phyloP scores from a whole-genome alignment of 2,113 vertebrate species.

The Brienomyrus brachyistius region DNA sequence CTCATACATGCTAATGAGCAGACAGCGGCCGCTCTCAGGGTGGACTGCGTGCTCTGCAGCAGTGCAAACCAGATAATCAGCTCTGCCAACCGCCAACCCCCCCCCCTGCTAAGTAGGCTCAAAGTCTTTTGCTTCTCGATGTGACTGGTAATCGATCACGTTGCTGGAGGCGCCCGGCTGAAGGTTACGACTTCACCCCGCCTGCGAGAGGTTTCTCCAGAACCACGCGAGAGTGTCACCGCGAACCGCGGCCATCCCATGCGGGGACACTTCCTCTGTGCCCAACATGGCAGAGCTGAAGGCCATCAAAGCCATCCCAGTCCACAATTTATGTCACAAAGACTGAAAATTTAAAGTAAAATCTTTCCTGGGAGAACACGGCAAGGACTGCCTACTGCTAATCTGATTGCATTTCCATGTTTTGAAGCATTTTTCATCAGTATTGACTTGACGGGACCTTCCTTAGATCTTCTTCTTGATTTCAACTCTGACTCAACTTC shows the following conservation, averaged over 20 bases:
- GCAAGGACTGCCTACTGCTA: not conserved
- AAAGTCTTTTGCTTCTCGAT: conserved; percentile 12
- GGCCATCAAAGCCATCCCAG: not conserved
- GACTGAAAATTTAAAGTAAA: not conserved
- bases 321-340: not conserved
- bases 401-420: not conserved
- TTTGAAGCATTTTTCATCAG: not conserved
- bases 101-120: conserved; percentile 26
- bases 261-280: not conserved
- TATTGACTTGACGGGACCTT: not conserved
- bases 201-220: not conserved
- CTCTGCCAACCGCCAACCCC: conserved; percentile 16
- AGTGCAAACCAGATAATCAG: conserved; percentile 20
- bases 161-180: conserved; percentile 13
- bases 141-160: conserved; percentile 13
- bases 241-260: not conserved
- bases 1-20: not conserved
- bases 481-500: not conserved
- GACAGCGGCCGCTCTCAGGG: not conserved
- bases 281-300: not conserved
- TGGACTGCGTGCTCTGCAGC: not conserved
- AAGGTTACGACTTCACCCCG: not conserved
- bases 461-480: not conserved
- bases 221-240: not conserved
- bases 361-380: not conserved